Conservation (phyloP, 92 coral and sea anemone genomes). For the Anthopleura xanthogrammica region DNA sequence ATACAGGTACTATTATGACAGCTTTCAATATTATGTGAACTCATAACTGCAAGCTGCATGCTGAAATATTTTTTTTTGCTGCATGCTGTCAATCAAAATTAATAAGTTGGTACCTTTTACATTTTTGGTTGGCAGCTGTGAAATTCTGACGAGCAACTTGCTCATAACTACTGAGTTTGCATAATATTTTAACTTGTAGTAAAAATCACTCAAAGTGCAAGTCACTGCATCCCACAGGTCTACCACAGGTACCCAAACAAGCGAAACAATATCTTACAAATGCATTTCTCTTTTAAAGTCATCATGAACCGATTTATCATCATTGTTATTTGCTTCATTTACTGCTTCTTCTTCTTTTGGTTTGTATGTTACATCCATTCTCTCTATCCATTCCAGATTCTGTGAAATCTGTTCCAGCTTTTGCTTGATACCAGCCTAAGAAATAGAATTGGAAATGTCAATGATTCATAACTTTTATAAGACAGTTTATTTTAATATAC, state of each 20-base stretch:
- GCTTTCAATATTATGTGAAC: background rate
- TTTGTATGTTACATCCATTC: constrained; percentile 73
- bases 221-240: too few relatives aligned
- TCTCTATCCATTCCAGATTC: constrained; percentile 86
- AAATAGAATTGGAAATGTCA: background rate
- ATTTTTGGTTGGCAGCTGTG: background rate
- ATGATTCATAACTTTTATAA: too few relatives aligned
- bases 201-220: too few relatives aligned
- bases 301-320: constrained; percentile 61
- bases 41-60: too few relatives aligned
- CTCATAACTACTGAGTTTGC: too few relatives aligned
- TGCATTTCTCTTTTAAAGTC: constrained; percentile 96
- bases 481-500: too few relatives aligned
- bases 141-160: too few relatives aligned
- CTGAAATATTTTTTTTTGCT: too few relatives aligned
- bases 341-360: constrained; percentile 41
- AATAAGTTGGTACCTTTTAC: too few relatives aligned
- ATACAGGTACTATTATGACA: background rate
- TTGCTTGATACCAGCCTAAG: constrained; percentile 83
- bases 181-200: background rate
- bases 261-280: constrained; percentile 58
- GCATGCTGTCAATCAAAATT: too few relatives aligned
- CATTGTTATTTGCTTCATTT: constrained; percentile 27
- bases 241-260: too few relatives aligned
- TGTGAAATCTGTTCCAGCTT: constrained; percentile 72